Evolutionary conservation across 30 jellyfish, hydroid and myxozoan genomes (phyloP).

Genomic region (Turritopsis dohrnii): DNA sequence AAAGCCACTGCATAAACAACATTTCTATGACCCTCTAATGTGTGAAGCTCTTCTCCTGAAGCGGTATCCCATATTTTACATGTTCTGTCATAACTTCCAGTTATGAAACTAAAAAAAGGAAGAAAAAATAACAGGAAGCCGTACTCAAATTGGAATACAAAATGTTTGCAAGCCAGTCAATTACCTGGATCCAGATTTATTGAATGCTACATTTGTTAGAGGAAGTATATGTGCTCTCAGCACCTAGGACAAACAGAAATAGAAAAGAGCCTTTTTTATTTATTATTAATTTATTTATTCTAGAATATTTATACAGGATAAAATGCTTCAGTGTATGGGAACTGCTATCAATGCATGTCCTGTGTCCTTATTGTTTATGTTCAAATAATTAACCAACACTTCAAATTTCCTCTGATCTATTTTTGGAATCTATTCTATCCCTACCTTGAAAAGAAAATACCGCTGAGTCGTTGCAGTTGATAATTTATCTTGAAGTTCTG

Average conservation of each 20-base stretch:
- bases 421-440: too few species aligned
- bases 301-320: background rate
- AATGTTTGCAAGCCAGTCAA: background rate
- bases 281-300: background rate
- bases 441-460: slow-evolving; percentile 74
- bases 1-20: slow-evolving; percentile 95
- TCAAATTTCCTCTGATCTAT: too few species aligned
- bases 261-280: background rate
- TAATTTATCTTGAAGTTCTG: slow-evolving; percentile 80
- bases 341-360: too few species aligned
- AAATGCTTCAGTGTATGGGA: too few species aligned
- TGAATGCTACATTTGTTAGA: slow-evolving; percentile 87
- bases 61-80: slow-evolving; percentile 97
- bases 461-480: slow-evolving; percentile 47
- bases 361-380: too few species aligned
- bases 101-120: slow-evolving; percentile 51
- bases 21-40: slow-evolving; percentile 91
- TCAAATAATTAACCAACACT: too few species aligned
- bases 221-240: slow-evolving; percentile 86
- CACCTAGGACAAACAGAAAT: slow-evolving; percentile 43
- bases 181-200: slow-evolving; percentile 89
- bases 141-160: background rate
- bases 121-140: background rate
- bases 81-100: slow-evolving; percentile 95
- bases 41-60: slow-evolving; percentile 88